A percentile compares a stretch with the other conserved stretches of the same genome.
These are phyloP conservation scores for Sturmia bella DNA, from an alignment of 2,888 invertebrate genomes.

Conservation along the genomic window DNA sequence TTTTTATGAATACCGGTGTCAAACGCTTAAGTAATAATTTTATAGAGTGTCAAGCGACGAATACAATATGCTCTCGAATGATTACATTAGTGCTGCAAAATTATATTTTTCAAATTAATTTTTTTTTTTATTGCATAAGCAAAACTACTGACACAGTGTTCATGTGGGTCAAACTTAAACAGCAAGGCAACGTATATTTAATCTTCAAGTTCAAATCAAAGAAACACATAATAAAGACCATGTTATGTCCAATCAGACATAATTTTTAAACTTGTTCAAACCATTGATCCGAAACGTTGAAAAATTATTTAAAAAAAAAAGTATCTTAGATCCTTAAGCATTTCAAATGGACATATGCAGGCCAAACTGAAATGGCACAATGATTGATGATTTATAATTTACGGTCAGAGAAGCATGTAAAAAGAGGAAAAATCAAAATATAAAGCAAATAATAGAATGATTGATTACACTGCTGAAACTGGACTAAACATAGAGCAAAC, in stretches of 20 bases:
- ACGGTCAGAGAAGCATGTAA: neutral
- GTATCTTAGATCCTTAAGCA: no score
- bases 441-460: conserved; percentile 7
- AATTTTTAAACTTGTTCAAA: neutral
- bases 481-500: neutral
- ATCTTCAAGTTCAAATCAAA: neutral
- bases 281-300: conserved; percentile 1
- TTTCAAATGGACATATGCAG: neutral
- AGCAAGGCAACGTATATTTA: no score
- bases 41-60: no score
- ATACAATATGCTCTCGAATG: no score
- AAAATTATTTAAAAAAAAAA: neutral
- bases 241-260: neutral
- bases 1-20: no score
- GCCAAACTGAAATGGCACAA: neutral
- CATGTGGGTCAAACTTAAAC: no score
- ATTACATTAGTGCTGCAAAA: no score
- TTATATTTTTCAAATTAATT: no score
- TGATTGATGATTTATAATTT: conserved; percentile 51
- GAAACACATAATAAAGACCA: neutral
- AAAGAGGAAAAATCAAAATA: neutral
- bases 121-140: no score
- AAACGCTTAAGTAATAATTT: no score
- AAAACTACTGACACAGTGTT: no score
- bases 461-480: conserved; percentile 17